These are phyloP conservation scores for Fragum whitleyi DNA, from an alignment of 2,888 invertebrate species.

Conservation along the genomic window DNA sequence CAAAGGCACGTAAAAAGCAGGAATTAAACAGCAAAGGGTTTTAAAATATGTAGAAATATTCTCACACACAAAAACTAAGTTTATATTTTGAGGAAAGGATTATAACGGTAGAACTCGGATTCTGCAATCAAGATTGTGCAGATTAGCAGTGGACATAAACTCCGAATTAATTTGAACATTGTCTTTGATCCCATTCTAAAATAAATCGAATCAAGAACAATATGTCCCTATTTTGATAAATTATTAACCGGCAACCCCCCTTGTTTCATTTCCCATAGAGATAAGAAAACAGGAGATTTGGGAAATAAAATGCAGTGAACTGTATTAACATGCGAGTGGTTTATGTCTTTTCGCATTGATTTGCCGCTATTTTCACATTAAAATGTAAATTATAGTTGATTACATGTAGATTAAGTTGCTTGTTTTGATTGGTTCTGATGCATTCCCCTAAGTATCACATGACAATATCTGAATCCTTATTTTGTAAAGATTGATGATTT, in stretches of 20 bases:
- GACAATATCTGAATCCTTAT: no score
- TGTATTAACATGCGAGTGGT: conserved; percentile 33
- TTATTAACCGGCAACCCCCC: conserved; percentile 34
- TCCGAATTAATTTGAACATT: background rate
- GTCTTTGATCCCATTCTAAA: conserved; percentile 16
- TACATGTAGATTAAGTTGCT: conserved; percentile 24
- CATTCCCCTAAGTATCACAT: no score
- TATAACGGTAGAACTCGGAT: background rate
- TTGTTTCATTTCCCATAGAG: conserved; percentile 39
- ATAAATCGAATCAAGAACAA: conserved; percentile 21
- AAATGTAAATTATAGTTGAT: conserved; percentile 54
- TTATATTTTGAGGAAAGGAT: no score
- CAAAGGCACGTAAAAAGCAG: no score
- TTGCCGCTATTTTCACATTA: conserved; percentile 42
- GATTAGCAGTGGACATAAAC: conserved; percentile 15
- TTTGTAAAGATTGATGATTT: no score
- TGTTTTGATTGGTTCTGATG: background rate
- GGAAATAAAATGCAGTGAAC: conserved; percentile 33
- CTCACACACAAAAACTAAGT: no score
- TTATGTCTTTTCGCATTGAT: conserved; percentile 57
- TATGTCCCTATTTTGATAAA: conserved; percentile 30
- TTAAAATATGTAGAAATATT: no score
- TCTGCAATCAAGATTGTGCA: conserved; percentile 15
- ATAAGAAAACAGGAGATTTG: conserved; percentile 13
- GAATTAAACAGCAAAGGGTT: no score